phyloP scores from a whole-genome alignment of 2,113 vertebrate genomes.

The Leptosomus discolor region DNA sequence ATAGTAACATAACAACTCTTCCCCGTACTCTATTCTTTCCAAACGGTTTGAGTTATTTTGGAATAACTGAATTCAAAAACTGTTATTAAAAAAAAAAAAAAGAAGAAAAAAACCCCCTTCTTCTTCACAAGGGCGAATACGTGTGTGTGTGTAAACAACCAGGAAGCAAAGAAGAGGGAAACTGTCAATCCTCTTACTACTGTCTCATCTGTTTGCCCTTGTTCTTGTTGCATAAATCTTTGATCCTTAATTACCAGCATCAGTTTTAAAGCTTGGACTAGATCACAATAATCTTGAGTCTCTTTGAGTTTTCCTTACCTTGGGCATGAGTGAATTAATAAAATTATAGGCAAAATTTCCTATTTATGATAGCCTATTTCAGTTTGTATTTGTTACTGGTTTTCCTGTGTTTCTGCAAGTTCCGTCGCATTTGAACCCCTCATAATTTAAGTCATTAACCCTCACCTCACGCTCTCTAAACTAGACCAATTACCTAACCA shows the following conservation, averaged over 20 bases:
- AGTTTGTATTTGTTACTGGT: background rate
- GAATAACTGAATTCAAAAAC: background rate
- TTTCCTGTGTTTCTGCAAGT: background rate
- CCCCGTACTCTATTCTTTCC: background rate
- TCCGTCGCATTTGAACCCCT: background rate
- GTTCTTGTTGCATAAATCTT: background rate
- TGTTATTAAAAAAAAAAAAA: background rate
- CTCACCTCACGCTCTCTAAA: background rate
- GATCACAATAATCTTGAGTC: background rate
- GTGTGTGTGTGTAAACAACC: background rate
- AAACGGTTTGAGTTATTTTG: background rate
- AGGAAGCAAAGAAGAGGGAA: background rate
- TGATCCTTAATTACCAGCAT: background rate
- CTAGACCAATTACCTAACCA: background rate
- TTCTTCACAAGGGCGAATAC: background rate
- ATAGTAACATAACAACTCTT: background rate
- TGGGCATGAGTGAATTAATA: background rate
- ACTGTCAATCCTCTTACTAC: background rate
- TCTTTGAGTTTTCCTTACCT: background rate
- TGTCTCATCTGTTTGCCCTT: background rate
- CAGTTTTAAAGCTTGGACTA: background rate
- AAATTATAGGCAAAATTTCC: background rate
- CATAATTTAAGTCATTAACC: background rate
- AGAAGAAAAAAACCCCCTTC: rapidly evolving
- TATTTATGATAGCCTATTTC: background rate